Evolutionary conservation across 2,797 vertebrate genomes (phyloP).

Genomic region (Pantherophis alleghaniensis): DNA sequence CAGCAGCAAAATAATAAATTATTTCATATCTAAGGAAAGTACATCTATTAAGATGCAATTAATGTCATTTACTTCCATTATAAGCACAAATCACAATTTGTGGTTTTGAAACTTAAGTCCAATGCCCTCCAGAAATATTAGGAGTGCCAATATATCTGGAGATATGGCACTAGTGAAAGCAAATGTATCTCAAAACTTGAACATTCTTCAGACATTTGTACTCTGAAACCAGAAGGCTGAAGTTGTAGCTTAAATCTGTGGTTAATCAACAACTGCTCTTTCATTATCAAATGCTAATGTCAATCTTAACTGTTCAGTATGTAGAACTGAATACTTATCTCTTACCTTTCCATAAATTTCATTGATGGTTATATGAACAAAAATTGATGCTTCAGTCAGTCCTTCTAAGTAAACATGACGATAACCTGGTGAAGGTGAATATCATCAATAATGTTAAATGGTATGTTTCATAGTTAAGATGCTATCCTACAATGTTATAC

Average conservation of each 20-base stretch:
- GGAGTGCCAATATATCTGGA: background rate
- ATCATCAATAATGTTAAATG: background rate
- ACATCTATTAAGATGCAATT: background rate
- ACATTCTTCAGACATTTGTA: background rate
- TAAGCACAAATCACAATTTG: background rate
- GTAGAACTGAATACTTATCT: background rate
- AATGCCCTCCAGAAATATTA: background rate
- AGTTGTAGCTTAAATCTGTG: background rate
- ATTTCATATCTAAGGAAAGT: background rate
- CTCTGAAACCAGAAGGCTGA: background rate
- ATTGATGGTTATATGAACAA: slow-evolving; percentile 94
- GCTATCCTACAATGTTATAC: background rate
- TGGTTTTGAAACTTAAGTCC: background rate
- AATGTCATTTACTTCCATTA: background rate
- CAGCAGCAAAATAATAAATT: background rate
- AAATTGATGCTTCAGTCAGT: slow-evolving; percentile 94
- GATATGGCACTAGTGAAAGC: background rate
- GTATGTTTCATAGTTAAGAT: slow-evolving; percentile 1
- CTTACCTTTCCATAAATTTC: slow-evolving; percentile 96
- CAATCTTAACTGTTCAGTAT: background rate
- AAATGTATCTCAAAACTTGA: background rate
- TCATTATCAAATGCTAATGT: background rate
- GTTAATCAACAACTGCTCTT: background rate
- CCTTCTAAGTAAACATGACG: slow-evolving; percentile 96
- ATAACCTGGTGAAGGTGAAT: slow-evolving; percentile 78